These are phyloP conservation scores for Xestia c-nigrum DNA, from an alignment of 2,888 invertebrate species.

Conservation along the genomic window DNA sequence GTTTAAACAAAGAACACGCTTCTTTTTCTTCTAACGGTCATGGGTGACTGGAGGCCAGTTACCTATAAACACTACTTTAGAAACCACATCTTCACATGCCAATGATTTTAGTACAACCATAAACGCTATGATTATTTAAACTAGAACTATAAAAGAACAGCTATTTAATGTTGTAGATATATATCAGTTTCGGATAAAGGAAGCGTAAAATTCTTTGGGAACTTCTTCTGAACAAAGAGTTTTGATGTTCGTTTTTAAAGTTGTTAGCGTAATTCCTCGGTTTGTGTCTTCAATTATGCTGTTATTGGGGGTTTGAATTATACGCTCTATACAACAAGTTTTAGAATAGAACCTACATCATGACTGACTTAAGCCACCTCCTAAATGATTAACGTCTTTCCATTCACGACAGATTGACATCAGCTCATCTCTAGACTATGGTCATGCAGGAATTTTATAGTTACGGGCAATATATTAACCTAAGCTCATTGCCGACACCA, in stretches of 20 bases:
- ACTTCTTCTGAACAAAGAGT: slow-evolving; percentile 54
- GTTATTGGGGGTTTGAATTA: slow-evolving; percentile 47
- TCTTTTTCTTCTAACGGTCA: slow-evolving; percentile 65
- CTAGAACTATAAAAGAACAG: slow-evolving; percentile 66
- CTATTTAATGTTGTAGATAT: slow-evolving; percentile 61
- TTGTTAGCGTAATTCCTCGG: slow-evolving; percentile 52
- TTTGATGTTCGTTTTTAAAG: slow-evolving; percentile 31
- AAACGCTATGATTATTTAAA: slow-evolving; percentile 67
- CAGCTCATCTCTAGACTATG: neutral
- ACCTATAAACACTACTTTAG: slow-evolving; percentile 65
- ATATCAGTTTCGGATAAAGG: slow-evolving; percentile 59
- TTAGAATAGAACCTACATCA: neutral
- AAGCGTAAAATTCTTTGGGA: slow-evolving; percentile 59
- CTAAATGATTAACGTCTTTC: neutral
- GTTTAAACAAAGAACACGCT: slow-evolving; percentile 69
- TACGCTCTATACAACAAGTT: slow-evolving; percentile 1
- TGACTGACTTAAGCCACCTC: neutral
- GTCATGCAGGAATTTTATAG: neutral
- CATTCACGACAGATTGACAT: neutral
- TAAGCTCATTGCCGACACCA: neutral
- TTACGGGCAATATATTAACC: neutral
- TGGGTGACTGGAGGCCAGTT: slow-evolving; percentile 71
- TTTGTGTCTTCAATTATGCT: slow-evolving; percentile 53
- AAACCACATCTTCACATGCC: slow-evolving; percentile 71
- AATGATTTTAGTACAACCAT: slow-evolving; percentile 69